Conservation (phyloP, 2,113 vertebrate genomes). For the Arvicanthis niloticus region DNA sequence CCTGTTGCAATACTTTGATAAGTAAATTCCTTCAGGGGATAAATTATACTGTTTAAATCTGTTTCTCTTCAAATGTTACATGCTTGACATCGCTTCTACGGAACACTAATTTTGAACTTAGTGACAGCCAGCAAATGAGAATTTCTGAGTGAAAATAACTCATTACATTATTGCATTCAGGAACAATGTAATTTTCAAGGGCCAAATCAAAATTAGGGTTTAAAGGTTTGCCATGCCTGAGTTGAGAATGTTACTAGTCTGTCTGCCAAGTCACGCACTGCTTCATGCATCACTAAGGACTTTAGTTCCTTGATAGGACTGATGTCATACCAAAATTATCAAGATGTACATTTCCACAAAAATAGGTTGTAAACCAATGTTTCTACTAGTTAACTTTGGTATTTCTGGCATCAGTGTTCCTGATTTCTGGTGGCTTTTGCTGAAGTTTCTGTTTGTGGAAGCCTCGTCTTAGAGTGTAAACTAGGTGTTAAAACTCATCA, state of each 20-base stretch:
- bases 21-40: background rate
- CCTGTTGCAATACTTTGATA: conserved; percentile 54
- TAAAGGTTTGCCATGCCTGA: background rate
- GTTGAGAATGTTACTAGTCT: background rate
- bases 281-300: background rate
- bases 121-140: conserved; percentile 50
- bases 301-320: conserved; percentile 40
- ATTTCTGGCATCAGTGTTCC: background rate
- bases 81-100: conserved; percentile 5
- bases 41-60: conserved; percentile 39
- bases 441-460: background rate
- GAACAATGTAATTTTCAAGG: conserved; percentile 57
- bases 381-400: background rate
- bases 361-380: background rate
- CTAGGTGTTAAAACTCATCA: background rate
- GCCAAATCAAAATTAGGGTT: background rate
- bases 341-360: conserved; percentile 57
- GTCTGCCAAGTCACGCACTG: background rate
- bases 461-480: background rate
- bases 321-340: conserved; percentile 33
- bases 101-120: conserved; percentile 53
- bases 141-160: conserved; percentile 65
- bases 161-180: background rate
- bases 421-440: background rate
- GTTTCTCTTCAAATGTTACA: conserved; percentile 9